Evolutionary conservation across 1,140 invertebrate genomes (phyloP).

Genomic region (Microplitis mediator): DNA sequence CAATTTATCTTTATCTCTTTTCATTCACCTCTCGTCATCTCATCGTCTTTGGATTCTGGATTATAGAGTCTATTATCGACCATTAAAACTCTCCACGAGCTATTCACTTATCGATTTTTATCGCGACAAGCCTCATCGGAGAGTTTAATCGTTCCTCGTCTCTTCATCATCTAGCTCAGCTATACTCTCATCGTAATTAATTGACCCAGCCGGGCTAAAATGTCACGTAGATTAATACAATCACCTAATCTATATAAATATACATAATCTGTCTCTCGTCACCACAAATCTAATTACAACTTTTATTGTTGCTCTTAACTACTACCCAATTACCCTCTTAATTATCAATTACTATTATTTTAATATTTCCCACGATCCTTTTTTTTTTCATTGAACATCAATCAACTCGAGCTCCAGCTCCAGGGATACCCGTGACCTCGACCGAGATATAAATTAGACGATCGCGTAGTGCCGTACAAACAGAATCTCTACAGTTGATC

Average conservation of each 20-base stretch:
- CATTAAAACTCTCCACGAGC: neutral
- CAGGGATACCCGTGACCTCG: neutral
- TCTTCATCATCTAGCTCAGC: neutral
- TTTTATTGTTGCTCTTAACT: too few species aligned
- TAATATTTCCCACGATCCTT: too few species aligned
- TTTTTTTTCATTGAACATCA: too few species aligned
- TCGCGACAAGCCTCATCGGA: neutral
- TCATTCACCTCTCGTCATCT: too few species aligned
- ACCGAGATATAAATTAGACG: constrained; percentile 1
- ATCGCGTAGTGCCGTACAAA: neutral
- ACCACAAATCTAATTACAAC: too few species aligned
- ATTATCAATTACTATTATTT: too few species aligned
- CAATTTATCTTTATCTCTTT: too few species aligned
- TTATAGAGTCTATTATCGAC: neutral
- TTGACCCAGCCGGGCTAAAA: too few species aligned
- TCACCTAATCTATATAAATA: neutral
- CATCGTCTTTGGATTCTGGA: neutral
- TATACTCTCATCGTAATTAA: neutral
- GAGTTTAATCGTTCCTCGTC: neutral
- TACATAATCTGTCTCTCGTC: neutral
- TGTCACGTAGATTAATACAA: neutral
- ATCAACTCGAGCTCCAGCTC: too few species aligned
- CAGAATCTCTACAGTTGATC: neutral
- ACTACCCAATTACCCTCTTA: too few species aligned
- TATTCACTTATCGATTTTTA: neutral